Base-by-base conservation (phyloP, 2,888 invertebrate species). In the Teinopalpus imperialis region DNA sequence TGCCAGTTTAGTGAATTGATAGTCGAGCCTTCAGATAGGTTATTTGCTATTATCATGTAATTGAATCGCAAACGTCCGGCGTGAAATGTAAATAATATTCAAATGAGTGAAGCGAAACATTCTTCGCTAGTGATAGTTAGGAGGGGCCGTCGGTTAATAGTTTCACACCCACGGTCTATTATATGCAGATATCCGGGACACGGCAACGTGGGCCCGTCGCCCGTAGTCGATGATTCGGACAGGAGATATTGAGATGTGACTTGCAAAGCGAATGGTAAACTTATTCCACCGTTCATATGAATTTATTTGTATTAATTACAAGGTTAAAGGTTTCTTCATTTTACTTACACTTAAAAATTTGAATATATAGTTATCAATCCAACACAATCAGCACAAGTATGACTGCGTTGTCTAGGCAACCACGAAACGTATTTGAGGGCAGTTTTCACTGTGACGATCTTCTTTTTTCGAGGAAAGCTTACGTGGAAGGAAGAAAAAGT, bases 141-240 rank as follows among this genome's bases (percentile, higher is more conserved):
- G 44, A 51, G 66, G 67, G 66, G 74, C 74, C 71, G 73, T 73
- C 67, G 69, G 60, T 74, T 74, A 77, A 81, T 74, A 66, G 66
- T 57, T 56, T 53, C 60, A 76, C 82, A 74, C 83, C 83, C 74
- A 80, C 82, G 57, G 51, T 39, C 80, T 69, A 81, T 82, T 85
- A 83, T 85, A 83, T 83, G 81, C 76, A 83, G 81, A 44, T 44
- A 69, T 68, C 66, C 65, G 64, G 68, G 68, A 69, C 66, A 61
- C 5, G 13, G 51, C 49, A 34, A 23, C 35, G 35, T 29, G 43
- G 20, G 12, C 12, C 26, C n/a, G 12, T 4, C 21, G 27, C 4
- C 4, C 13, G 27, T 6, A 29, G 21, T 14, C 27, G 3, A 3
- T 20, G 13, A 24, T 14, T 16, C 42, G 10, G 18, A 8, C n/a